These are phyloP conservation scores for Lagocephalus sceleratus DNA, from an alignment of 2,797 vertebrate species.

Conservation along the genomic window DNA sequence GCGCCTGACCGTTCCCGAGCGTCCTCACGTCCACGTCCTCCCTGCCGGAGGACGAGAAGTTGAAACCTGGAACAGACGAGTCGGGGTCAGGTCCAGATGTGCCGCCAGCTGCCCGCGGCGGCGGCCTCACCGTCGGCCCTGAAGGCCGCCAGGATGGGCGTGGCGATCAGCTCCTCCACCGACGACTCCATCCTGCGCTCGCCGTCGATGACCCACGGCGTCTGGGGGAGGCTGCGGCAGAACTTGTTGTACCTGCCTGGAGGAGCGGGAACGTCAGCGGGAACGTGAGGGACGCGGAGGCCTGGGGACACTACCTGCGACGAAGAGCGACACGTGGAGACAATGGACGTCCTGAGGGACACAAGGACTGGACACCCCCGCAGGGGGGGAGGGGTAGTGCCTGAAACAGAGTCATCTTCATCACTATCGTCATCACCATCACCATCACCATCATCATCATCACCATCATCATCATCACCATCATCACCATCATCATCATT, in stretches of 20 bases:
- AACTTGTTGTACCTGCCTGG: conserved; percentile 97
- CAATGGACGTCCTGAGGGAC: conserved; percentile 83
- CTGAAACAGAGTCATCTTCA: conserved; percentile 56
- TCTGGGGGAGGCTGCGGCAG: conserved; percentile 91
- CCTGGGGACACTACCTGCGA: no score
- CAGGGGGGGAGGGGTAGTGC: conserved; percentile 83
- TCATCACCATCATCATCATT: no score
- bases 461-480: no score
- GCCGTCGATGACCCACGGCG: conserved; percentile 98
- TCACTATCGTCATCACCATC: no score
- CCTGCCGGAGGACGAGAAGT: conserved; percentile 96
- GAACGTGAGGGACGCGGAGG: no score
- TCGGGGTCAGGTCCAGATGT: not conserved
- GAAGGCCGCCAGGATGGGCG: conserved; percentile 82
- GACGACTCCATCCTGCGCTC: conserved; percentile 96
- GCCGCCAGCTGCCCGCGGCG: not conserved
- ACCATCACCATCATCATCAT: no score
- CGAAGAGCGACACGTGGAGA: conserved; percentile 85
- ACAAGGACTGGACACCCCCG: conserved; percentile 72
- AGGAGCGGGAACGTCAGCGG: not conserved
- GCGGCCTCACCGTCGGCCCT: conserved; percentile 82
- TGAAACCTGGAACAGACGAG: conserved; percentile 81
- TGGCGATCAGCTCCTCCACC: conserved; percentile 94
- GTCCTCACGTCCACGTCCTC: conserved; percentile 97
- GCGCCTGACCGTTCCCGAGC: conserved; percentile 85